Conservation (phyloP, 2,797 vertebrate genomes). For the Cynopterus sphinx region DNA sequence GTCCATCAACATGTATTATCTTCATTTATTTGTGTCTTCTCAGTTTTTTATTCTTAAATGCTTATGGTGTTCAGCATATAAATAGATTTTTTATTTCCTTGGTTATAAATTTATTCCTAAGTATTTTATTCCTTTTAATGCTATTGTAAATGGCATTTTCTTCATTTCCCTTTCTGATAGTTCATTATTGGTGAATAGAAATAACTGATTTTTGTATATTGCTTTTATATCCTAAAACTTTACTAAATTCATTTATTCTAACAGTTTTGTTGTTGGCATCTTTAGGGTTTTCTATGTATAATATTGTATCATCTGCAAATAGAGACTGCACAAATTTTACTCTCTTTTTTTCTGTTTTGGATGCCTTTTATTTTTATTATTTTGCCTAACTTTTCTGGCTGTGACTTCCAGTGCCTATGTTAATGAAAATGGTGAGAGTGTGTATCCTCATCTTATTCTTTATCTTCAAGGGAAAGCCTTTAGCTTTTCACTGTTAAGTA, state of each 20-base stretch:
- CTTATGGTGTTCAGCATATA: neutral
- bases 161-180: neutral
- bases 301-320: neutral
- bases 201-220: neutral
- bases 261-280: neutral
- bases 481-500: neutral
- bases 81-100: neutral
- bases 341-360: neutral
- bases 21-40: neutral
- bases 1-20: neutral
- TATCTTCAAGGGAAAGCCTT: neutral
- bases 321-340: neutral
- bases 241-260: neutral
- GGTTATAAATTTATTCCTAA: neutral
- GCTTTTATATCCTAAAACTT: neutral
- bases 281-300: neutral
- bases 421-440: neutral
- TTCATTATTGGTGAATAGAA: neutral
- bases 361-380: neutral
- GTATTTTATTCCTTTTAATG: neutral
- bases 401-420: neutral
- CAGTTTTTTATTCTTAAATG: neutral
- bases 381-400: neutral
- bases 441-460: neutral
- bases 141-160: neutral